Evolutionary conservation across 2,113 vertebrate species (phyloP), one percentile per base, ranked within the genome.

Genomic region (Catharus bicknelli): DNA sequence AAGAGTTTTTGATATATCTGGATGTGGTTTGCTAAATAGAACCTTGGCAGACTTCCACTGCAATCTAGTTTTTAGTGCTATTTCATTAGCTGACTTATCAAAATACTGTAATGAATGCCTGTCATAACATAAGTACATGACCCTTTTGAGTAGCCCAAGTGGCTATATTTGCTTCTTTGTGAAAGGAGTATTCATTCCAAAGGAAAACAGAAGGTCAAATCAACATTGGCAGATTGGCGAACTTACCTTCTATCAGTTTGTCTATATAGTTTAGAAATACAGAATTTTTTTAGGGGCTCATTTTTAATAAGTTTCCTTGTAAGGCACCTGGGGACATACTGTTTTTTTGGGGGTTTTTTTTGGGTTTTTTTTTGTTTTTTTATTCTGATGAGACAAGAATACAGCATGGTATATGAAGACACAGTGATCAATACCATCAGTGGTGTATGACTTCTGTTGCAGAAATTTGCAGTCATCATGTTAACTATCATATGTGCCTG

Each of bases 41-140:
- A 85, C 59, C 55, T 95, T 96, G 94, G 88, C 93, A 91, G 81
- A 21, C 68, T 69, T 93, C 79, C 95, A 95, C 50, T 81, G n/a
- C n/a, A 85, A 90, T 79, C 79, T 88, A 78, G 57, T 89, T 85
- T 95, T 84, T 91, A 73, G 76, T 90, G 59, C 83, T 94, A 64
- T 96, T 96, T 95, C 72, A 94, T 97, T 96, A 95, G 69, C 76
- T 96, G 79, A 86, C 88, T 95, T 95, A 93, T 90, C 95, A 95
- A 94, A 83, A 78, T 64, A 29, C 78, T 88, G 74, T 95, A 95
- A 96, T 96, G 90, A 93, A 94, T 96, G 89, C 66, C 87, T 96
- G 94, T 95, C 91, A 90, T 87, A 95, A 89, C 86, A 85, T 89
- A 96, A 96, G 83, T 90, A 74, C 74, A 77, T 90, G 78, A 88